Percentiles rank a stretch among this genome's conserved stretches.
Conservation (phyloP, 2,797 vertebrate genomes). For the Rhadinocentrus ornatus region DNA sequence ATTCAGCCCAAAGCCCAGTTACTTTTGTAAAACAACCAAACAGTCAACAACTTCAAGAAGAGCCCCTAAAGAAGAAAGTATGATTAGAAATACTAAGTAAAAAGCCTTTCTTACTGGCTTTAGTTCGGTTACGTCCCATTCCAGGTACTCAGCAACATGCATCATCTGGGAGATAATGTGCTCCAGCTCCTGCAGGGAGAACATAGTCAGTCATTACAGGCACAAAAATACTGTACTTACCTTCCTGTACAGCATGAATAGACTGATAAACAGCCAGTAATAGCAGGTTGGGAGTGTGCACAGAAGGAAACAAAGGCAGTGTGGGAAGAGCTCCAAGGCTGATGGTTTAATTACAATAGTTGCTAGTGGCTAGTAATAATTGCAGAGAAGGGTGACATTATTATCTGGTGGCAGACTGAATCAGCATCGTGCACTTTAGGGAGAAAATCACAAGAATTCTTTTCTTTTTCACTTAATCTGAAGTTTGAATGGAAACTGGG, state of each 20-base stretch:
- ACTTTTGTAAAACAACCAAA: background rate
- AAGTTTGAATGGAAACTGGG: background rate
- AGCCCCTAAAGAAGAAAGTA: background rate
- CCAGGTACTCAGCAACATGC: conserved; percentile 95
- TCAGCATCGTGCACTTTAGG: conserved; percentile 34
- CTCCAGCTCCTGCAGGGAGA: conserved; percentile 88
- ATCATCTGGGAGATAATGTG: conserved; percentile 98
- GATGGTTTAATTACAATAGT: conserved; percentile 73
- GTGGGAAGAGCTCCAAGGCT: conserved; percentile 51
- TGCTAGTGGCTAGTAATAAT: conserved; percentile 24
- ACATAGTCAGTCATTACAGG: conserved; percentile 57
- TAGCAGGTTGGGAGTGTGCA: conserved; percentile 53
- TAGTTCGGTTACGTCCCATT: conserved; percentile 96
- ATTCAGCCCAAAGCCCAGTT: background rate
- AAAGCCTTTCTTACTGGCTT: conserved; percentile 85
- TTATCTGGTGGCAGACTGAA: conserved; percentile 47
- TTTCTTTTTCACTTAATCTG: conserved; percentile 1
- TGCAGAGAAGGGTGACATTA: conserved; percentile 42
- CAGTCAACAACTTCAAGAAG: background rate
- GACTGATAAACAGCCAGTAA: conserved; percentile 59
- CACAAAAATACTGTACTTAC: conserved; percentile 67
- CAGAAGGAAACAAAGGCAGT: conserved; percentile 62
- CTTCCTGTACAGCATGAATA: conserved; percentile 43
- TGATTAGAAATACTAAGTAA: background rate
- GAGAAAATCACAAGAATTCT: background rate